Conservation (phyloP, 2,113 vertebrate species). For the Alligator mississippiensis region DNA sequence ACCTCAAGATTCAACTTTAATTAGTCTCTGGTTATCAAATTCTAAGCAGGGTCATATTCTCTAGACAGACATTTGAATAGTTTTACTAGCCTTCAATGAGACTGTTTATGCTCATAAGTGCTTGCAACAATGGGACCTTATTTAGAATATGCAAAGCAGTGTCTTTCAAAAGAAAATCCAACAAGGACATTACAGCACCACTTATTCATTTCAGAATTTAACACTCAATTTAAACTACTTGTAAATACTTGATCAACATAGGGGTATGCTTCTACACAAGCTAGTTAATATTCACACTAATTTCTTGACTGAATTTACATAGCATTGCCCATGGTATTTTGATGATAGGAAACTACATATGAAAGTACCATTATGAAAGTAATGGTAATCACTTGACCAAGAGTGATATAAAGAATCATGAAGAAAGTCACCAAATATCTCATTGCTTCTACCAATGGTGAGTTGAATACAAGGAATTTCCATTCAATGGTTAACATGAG, state of each 20-base stretch:
- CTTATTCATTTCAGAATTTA: background rate
- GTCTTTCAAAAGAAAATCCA: background rate
- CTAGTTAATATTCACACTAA: background rate
- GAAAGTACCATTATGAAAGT: background rate
- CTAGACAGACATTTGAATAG: background rate
- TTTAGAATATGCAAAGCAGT: background rate
- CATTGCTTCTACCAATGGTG: background rate
- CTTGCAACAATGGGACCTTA: background rate
- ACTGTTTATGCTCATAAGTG: background rate
- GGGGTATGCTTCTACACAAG: background rate
- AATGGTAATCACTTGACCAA: background rate
- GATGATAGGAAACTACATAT: background rate
- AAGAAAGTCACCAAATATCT: background rate
- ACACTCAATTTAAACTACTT: background rate
- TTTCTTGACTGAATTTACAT: background rate
- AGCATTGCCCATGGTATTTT: background rate
- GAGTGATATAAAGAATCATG: background rate
- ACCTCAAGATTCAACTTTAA: background rate
- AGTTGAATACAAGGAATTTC: slow-evolving; percentile 15
- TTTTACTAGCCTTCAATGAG: background rate
- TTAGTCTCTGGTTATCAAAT: background rate
- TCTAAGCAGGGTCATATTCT: no score
- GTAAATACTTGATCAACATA: background rate
- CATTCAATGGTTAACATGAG: slow-evolving; percentile 9
- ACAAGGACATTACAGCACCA: accelerated